A percentile compares a stretch with the other conserved stretches of the same genome.
Evolutionary conservation across 2,888 invertebrate genomes (phyloP).

Genomic region (Pediacus dermestoides): DNA sequence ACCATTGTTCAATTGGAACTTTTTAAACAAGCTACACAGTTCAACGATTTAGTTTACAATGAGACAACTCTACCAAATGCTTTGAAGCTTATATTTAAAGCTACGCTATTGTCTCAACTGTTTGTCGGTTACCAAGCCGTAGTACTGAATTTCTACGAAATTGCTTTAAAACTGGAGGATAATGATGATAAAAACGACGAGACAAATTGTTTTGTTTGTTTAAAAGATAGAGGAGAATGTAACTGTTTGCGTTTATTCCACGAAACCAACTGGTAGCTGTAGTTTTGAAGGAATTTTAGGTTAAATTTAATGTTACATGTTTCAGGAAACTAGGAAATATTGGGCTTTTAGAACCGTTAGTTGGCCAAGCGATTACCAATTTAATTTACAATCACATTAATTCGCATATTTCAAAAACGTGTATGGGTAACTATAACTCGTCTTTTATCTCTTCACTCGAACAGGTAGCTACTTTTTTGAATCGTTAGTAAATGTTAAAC

Average conservation of each 20-base stretch:
- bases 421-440: slow-evolving; percentile 82
- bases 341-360: slow-evolving; percentile 75
- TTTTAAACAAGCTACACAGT: slow-evolving; percentile 51
- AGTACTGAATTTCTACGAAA: slow-evolving; percentile 72
- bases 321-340: slow-evolving; percentile 65
- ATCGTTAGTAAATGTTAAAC: neutral
- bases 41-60: slow-evolving; percentile 54
- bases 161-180: slow-evolving; percentile 59
- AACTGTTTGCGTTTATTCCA: slow-evolving; percentile 63
- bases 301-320: slow-evolving; percentile 17
- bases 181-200: slow-evolving; percentile 42
- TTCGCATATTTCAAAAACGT: slow-evolving; percentile 77
- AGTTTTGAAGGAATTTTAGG: slow-evolving; percentile 5
- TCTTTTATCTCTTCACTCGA: slow-evolving; percentile 75
- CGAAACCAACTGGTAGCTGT: slow-evolving; percentile 66
- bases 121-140: slow-evolving; percentile 67
- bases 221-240: slow-evolving; percentile 59
- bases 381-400: slow-evolving; percentile 82
- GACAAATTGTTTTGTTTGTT: slow-evolving; percentile 68
- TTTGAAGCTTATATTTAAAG: slow-evolving; percentile 63
- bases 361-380: slow-evolving; percentile 79
- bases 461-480: slow-evolving; percentile 52
- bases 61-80: slow-evolving; percentile 55
- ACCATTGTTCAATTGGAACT: slow-evolving; percentile 56
- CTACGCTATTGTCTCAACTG: slow-evolving; percentile 66